Percentiles rank a stretch among this genome's conserved stretches.
Evolutionary conservation across 1,140 invertebrate genomes (phyloP).

Genomic region (Lepidotrigona ventralis): DNA sequence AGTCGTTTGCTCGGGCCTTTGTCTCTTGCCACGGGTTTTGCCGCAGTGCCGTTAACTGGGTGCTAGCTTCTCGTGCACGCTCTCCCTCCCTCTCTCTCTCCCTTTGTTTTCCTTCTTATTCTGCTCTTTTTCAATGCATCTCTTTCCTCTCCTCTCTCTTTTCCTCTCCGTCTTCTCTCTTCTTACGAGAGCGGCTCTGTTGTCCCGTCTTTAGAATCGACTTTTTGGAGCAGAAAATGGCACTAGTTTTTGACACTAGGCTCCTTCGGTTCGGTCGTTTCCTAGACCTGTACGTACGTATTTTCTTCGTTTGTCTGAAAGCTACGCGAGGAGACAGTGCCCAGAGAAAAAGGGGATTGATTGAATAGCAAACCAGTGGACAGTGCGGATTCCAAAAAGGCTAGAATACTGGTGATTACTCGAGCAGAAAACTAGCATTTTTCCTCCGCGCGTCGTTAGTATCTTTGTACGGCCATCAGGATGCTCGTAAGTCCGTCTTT

Average conservation of each 20-base stretch:
- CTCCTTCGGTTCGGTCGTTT: neutral
- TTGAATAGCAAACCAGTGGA: no score
- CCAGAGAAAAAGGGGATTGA: no score
- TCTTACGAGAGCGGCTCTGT: accelerated
- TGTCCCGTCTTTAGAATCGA: neutral
- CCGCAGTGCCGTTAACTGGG: constrained; percentile 41
- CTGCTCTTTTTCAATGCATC: no score
- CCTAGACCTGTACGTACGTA: no score
- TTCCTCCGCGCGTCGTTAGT: neutral
- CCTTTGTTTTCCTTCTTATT: no score
- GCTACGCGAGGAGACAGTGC: no score
- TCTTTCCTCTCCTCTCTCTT: no score
- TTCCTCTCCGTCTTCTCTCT: neutral
- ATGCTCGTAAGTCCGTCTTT: constrained; percentile 53
- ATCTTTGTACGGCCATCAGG: constrained; percentile 53
- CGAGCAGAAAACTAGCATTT: neutral
- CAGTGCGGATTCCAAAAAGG: no score
- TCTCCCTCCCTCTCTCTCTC: no score
- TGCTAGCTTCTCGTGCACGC: neutral
- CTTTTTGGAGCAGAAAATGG: neutral
- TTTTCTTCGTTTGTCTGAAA: no score
- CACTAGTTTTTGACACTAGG: neutral
- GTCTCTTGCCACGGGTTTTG: constrained; percentile 8
- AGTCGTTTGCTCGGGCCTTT: constrained; percentile 24
- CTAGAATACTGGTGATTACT: no score